Evolutionary conservation across 2,888 invertebrate species (phyloP), one percentile per base, ranked within the genome.

Genomic region (Pyrrhosoma nymphula): DNA sequence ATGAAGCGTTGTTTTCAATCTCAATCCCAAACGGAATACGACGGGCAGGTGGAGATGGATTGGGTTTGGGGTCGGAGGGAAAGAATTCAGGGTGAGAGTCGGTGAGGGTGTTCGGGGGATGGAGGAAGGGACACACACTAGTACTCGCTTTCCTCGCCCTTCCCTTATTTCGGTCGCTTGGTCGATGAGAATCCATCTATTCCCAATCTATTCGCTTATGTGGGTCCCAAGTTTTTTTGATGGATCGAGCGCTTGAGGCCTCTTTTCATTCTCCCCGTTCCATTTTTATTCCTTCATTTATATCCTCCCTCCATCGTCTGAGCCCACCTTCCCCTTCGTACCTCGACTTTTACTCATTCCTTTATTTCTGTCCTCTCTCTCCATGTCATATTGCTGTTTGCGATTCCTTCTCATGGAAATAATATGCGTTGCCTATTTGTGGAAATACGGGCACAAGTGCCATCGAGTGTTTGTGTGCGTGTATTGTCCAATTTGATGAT

Each of bases 141-240:
- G n/a, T 14, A 23, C 12, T 35, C 69, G 4, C n/a, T 69, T 69
- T 23, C 69, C 47, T 47, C 82, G 82, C 82, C 93, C 69, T 23
- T 60, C 60, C 47, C 90, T 30, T 91, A 91, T 91, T 91, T 63
- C 91, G 35, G 91, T 63, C 55, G 35, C 39, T 69, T 47, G 93
- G 39, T 93, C n/a, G 93, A 93, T 63, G 93, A 93, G 69, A 93
- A 69, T 63, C 93, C 93, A 93, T 93, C 93, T 47, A 93, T 69
- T 93, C 47, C 91, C 30, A 56, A 91, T 56, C 91, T n/a, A 63
- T 69, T 75, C 93, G 63, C 69, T 82, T 93, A 93, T 93, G 69
- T 93, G 69, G 69, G 55, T 93, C 12, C 75, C 69, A 47, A 75
- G 47, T 91, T 91, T 60, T 60, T 89, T 93, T 93, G 93, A 93